Percentiles rank a stretch among this genome's conserved stretches.
Conservation (phyloP, 2,113 vertebrate genomes). For the Pterocles burchelli region DNA sequence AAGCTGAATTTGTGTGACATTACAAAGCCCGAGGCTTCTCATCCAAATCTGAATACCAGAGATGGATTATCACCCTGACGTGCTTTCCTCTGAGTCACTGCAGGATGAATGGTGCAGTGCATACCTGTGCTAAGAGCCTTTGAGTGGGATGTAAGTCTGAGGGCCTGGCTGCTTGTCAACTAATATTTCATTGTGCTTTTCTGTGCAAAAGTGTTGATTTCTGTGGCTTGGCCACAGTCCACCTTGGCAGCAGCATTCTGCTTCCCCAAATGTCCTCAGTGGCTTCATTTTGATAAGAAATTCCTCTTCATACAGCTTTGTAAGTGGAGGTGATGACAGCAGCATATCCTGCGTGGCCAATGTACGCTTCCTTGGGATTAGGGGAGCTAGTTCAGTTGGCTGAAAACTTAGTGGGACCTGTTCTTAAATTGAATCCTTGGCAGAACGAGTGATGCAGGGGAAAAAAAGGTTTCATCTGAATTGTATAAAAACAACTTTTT, state of each 20-base stretch:
- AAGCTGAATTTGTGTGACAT: neutral
- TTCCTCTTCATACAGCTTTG: neutral
- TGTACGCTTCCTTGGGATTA: neutral
- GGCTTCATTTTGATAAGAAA: neutral
- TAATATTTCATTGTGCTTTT: conserved; percentile 3
- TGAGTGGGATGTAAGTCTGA: neutral
- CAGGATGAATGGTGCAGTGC: neutral
- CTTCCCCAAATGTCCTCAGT: neutral
- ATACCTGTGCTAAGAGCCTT: neutral
- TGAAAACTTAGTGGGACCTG: neutral
- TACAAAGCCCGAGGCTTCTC: neutral
- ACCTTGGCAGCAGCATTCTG: neutral
- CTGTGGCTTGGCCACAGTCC: neutral
- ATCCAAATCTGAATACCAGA: neutral
- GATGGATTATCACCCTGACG: neutral
- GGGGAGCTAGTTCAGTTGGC: neutral
- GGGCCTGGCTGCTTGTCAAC: neutral
- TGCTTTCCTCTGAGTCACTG: neutral
- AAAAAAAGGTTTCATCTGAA: neutral
- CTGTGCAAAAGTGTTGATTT: neutral
- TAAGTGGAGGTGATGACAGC: neutral
- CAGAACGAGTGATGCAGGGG: neutral
- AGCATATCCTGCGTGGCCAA: neutral
- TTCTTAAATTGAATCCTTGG: neutral
- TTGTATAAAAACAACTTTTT: neutral